Conservation (phyloP, 2,113 vertebrate genomes). For the Otolemur garnettii region DNA sequence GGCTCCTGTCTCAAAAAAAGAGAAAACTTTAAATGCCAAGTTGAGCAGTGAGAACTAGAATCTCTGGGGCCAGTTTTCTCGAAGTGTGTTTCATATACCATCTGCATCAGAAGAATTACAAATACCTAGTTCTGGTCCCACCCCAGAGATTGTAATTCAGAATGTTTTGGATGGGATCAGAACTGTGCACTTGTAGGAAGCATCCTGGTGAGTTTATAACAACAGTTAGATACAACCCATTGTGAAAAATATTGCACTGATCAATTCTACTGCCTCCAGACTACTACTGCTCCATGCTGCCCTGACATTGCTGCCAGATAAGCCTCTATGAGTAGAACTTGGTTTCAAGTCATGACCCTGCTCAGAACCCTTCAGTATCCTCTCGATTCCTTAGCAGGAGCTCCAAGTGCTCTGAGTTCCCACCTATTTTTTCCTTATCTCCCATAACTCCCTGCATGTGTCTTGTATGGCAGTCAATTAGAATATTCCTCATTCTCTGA, state of each 20-base stretch:
- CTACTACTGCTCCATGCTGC: background rate
- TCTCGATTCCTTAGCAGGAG: constrained; percentile 12
- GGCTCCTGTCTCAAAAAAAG: too few relatives aligned
- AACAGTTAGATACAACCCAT: background rate
- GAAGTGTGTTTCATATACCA: background rate
- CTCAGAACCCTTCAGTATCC: background rate
- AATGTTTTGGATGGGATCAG: background rate
- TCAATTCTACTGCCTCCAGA: background rate
- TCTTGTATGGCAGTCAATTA: background rate
- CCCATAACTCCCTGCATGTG: background rate
- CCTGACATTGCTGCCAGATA: background rate
- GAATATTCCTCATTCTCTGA: background rate
- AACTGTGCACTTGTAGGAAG: background rate
- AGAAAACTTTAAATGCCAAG: constrained; percentile 39
- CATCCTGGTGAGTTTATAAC: background rate
- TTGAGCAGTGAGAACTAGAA: background rate
- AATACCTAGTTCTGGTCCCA: background rate
- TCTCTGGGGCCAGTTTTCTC: constrained; percentile 3
- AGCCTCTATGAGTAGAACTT: background rate
- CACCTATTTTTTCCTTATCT: background rate
- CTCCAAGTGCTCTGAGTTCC: background rate
- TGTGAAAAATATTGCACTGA: background rate
- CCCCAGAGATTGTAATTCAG: background rate
- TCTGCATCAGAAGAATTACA: background rate
- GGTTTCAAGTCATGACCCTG: background rate